A percentile compares a stretch with the other conserved stretches of the same genome.
phyloP scores from a whole-genome alignment of 2,113 vertebrate species.

The Percina caprodes region DNA sequence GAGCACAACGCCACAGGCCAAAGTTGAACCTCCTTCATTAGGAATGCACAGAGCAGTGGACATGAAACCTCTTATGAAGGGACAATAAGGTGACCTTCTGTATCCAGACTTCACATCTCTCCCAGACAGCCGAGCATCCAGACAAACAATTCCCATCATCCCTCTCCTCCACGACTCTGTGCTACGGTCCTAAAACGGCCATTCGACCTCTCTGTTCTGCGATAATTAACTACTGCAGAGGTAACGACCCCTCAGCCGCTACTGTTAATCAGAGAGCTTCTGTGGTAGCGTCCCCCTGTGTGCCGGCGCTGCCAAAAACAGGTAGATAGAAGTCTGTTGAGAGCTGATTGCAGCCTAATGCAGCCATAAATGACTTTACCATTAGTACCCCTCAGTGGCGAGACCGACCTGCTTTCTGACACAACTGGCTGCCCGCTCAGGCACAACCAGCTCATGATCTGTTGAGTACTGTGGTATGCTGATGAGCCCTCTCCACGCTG shows the following conservation, averaged over 20 bases:
- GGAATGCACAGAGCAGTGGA: constrained; percentile 45
- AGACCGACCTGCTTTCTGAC: constrained; percentile 20
- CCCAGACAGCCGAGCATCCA: constrained; percentile 34
- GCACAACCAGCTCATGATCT: constrained; percentile 21
- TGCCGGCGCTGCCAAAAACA: constrained; percentile 29
- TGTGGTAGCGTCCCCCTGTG: constrained; percentile 14
- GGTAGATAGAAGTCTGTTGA: constrained; percentile 36
- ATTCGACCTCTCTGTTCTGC: constrained; percentile 40
- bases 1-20: constrained; percentile 34
- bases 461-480: constrained; percentile 4
- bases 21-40: constrained; percentile 46
- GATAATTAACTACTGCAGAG: constrained; percentile 51
- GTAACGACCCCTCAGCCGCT: constrained; percentile 43
- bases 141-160: constrained; percentile 46
- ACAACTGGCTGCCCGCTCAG: neutral
- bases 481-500: constrained; percentile 19
- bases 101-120: constrained; percentile 43
- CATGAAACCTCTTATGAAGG: constrained; percentile 36
- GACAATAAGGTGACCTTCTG: constrained; percentile 63
- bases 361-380: constrained; percentile 40
- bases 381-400: constrained; percentile 21
- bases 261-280: constrained; percentile 35
- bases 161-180: neutral
- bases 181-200: constrained; percentile 24
- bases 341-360: constrained; percentile 32